Evolutionary conservation across 2,113 vertebrate species (phyloP), one percentile per base, ranked within the genome.

Genomic region (Penelope pileata): DNA sequence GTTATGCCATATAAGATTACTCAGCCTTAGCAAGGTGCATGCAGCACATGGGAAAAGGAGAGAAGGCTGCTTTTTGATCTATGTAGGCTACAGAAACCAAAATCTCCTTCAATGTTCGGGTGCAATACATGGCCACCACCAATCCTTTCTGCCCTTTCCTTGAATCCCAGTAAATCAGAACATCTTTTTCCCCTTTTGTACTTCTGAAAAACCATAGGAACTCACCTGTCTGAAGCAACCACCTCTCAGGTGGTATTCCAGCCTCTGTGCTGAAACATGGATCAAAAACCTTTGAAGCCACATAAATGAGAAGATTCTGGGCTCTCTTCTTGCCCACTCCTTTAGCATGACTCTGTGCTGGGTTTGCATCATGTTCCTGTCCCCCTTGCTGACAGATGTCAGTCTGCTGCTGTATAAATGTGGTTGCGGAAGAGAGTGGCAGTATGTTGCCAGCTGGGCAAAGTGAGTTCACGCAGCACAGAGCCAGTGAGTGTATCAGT

Each of bases 41-140:
- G 13, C 15, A 36, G 17, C 27, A 60, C n/a, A 53, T 45, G 6
- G 16, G 13, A 70, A 63, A 27, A 79, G 16, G 32, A 70, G n/a
- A 11, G 51, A 64, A 86, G 29, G 24, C 12, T 78, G 34, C 8
- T 51, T 56, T 78, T 78, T 12, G 7, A 53, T 54, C 34, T 74
- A 4, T 15, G 74, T 30, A 60, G 34, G 26, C 43, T 68, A 34
- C 17, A 64, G 27, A 89, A 48, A 22, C 6, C 19, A 23, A 88
- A 68, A 63, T 10, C 15, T 51, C 38, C 88, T 48, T 58, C 43
- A 47, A 13, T 15, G 11, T 43, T 56, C 48, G 27, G 4, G n/a
- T 36, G 7, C 21, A 53, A 32, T 27, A 50, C 1, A 3, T 24
- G 27, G 27, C 29, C 26, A 50, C 0, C 10, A 47, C 4, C 12